Conservation (phyloP, 2,797 vertebrate genomes). For the Harpagifer antarcticus region DNA sequence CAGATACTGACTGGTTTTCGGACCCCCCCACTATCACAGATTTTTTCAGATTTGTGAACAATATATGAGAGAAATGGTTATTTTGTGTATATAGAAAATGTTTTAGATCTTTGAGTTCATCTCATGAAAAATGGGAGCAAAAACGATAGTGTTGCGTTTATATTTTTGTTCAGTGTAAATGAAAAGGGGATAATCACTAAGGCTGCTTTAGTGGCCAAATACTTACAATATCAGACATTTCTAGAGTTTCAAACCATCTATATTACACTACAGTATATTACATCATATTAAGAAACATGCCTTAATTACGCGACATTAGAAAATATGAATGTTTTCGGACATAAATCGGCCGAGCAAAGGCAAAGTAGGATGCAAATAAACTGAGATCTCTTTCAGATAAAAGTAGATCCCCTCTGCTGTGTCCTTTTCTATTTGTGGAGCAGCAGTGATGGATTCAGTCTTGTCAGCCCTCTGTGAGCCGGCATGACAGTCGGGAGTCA, state of each 20-base stretch:
- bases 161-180: too few species aligned
- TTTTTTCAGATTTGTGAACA: too few species aligned
- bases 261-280: background rate
- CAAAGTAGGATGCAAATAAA: slow-evolving; percentile 30
- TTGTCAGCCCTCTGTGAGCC: slow-evolving; percentile 68
- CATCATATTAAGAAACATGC: slow-evolving; percentile 9
- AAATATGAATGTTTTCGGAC: slow-evolving; percentile 24
- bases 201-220: background rate
- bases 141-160: too few species aligned
- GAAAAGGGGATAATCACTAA: background rate
- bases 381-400: slow-evolving; percentile 48
- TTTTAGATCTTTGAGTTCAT: too few species aligned
- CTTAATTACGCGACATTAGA: slow-evolving; percentile 16
- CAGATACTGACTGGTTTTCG: too few species aligned
- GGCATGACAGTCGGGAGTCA: slow-evolving; percentile 75
- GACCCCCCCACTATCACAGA: too few species aligned
- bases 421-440: slow-evolving; percentile 67
- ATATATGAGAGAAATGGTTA: too few species aligned
- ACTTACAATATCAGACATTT: background rate
- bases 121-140: too few species aligned
- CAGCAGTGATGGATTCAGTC: slow-evolving; percentile 73
- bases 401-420: slow-evolving; percentile 56
- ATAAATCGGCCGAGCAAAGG: slow-evolving; percentile 14
- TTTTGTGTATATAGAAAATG: too few species aligned
- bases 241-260: background rate